These are phyloP conservation scores for Tamias sibiricus DNA, from an alignment of 2,113 vertebrate species.

Conservation along the genomic window DNA sequence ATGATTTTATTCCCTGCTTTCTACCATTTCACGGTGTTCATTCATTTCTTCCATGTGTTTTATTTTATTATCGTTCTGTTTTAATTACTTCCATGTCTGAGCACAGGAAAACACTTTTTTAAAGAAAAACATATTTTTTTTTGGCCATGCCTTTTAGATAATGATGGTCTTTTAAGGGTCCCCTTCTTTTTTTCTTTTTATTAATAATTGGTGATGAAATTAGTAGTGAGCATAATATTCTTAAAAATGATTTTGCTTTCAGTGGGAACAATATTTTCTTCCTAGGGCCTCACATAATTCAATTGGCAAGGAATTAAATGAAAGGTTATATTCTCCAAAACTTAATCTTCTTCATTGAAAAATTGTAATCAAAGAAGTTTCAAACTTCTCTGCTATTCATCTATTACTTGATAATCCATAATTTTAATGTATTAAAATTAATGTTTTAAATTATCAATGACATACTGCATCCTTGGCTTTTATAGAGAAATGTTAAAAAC, in stretches of 20 bases:
- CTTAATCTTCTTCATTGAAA: slow-evolving; percentile 4
- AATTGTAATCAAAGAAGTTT: not conserved
- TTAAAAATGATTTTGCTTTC: not conserved
- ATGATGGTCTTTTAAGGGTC: not conserved
- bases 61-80: slow-evolving; percentile 22
- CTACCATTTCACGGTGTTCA: not conserved
- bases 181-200: not conserved
- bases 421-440: slow-evolving; percentile 24
- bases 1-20: not conserved
- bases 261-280: not conserved
- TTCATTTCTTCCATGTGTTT: not conserved
- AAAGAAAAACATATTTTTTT: not conserved
- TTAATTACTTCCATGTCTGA: slow-evolving; percentile 1
- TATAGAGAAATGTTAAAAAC: not conserved
- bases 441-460: slow-evolving; percentile 17
- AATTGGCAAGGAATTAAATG: not conserved
- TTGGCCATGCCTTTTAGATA: slow-evolving; percentile 20
- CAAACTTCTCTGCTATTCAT: not conserved
- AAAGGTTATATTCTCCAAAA: not conserved
- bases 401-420: not conserved
- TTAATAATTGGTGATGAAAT: not conserved
- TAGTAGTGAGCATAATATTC: not conserved
- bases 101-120: not conserved
- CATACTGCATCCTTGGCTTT: not conserved
- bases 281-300: not conserved